Evolutionary conservation across 2,797 vertebrate genomes (phyloP), one percentile per base, ranked within the genome.

Genomic region (Xenentodon cancila): DNA sequence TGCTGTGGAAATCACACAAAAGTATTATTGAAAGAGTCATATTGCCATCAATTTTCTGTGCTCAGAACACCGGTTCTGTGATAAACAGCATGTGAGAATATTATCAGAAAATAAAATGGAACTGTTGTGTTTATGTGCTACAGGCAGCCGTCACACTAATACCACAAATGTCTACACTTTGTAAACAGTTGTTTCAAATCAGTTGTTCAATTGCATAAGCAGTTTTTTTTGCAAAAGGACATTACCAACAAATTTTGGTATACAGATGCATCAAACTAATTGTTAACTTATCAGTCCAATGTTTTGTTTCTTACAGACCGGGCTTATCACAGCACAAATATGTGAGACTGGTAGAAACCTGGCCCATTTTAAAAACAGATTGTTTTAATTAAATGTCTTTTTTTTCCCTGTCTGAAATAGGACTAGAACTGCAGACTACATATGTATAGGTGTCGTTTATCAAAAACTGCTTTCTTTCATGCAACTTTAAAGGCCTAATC

Each of bases 111-210:
- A 32, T 37, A 40, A 62, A 40, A 65, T 56, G 12, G 53, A 30
- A 32, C 11, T 45, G 40, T 30, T 60, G 50, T 55, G 34, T 66
- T 50, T 74, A 73, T 30, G 51, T 48, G 49, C 60, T 30, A 30
- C 47, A 58, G 48, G 68, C 27, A 67, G 67, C 48, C 34, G 59
- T 53, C 34, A 34, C 9, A 21, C 12, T 58, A 63, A 68, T 59
- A 59, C 43, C 45, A 47, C 27, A 0, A 32, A 46, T 73, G 25
- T 34, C 30, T 37, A 27, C 53, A 62, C 43, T 44, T 42, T 63
- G n/a, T 7, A 11, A 34, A 34, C 13, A 66, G 7, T 58, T 60
- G 37, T 13, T 9, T 21, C 17, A 32, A 45, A 17, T 65, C 8
- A 30, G 8, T 18, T 25, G 25, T 25, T 25, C 12, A 37, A 37